Conservation (phyloP, 2,888 invertebrate genomes). For the Ditylenchus weischeri region DNA sequence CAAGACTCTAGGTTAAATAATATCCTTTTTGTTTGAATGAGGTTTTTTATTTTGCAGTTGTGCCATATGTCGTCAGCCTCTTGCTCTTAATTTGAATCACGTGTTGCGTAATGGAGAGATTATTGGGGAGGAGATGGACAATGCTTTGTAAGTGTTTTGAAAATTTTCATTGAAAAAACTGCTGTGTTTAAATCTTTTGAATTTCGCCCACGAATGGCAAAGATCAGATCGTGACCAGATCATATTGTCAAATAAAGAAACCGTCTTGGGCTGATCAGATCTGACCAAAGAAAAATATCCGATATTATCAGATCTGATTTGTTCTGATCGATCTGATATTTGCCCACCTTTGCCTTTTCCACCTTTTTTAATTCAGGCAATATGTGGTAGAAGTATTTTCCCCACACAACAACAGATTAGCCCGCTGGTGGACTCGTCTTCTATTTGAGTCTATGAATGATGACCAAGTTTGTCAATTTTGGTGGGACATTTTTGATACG, state of each 20-base stretch:
- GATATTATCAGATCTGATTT: too few species aligned
- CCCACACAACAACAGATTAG: conserved; percentile 32
- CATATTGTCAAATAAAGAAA: too few species aligned
- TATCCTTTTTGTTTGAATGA: too few species aligned
- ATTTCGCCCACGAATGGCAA: too few species aligned
- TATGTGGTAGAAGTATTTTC: conserved; percentile 30
- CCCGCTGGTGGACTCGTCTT: conserved; percentile 27
- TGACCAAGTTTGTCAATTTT: conserved; percentile 23
- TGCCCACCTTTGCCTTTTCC: too few species aligned
- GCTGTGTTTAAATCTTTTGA: too few species aligned
- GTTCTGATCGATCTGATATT: too few species aligned
- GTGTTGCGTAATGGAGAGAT: conserved; percentile 16
- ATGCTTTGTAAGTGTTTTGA: conserved; percentile 21
- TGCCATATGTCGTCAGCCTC: conserved; percentile 35
- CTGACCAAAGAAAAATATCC: too few species aligned
- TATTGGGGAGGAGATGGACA: conserved; percentile 33
- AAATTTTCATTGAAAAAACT: not conserved
- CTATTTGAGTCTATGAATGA: conserved; percentile 31
- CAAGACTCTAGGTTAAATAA: conserved; percentile 27
- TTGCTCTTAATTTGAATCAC: conserved; percentile 33
- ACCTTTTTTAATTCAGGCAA: too few species aligned
- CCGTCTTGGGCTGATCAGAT: too few species aligned
- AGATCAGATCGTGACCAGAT: too few species aligned
- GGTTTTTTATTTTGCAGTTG: conserved; percentile 12
- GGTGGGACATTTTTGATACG: not conserved